These are phyloP conservation scores for Epinephelus cyanopodus DNA, from an alignment of 2,113 vertebrate genomes.

Conservation along the genomic window DNA sequence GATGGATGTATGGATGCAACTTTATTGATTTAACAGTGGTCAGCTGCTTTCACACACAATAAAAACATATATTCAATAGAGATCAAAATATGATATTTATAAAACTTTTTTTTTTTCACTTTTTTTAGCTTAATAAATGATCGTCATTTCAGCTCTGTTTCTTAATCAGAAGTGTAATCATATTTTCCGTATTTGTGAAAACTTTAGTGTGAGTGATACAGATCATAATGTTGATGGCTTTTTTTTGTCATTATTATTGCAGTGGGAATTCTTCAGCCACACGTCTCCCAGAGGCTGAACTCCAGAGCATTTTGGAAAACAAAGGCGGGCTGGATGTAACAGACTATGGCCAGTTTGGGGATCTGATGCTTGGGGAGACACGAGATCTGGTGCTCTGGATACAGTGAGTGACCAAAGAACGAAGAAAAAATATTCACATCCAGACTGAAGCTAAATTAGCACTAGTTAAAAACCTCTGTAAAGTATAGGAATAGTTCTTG, in stretches of 20 bases:
- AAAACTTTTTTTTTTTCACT: too few relatives aligned
- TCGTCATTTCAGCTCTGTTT: neutral
- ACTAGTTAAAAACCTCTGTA: neutral
- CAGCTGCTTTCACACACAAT: too few relatives aligned
- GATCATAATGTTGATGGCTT: neutral
- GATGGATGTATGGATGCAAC: too few relatives aligned
- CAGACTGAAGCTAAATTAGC: neutral
- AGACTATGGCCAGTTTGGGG: slow-evolving; percentile 87
- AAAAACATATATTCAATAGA: too few relatives aligned
- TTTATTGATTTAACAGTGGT: too few relatives aligned
- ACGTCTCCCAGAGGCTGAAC: slow-evolving; percentile 40
- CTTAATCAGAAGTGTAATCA: neutral
- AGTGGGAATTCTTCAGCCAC: slow-evolving; percentile 24
- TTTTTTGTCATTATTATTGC: slow-evolving; percentile 14
- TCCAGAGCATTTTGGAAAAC: slow-evolving; percentile 82
- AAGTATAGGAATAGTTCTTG: neutral
- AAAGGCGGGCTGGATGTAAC: slow-evolving; percentile 89
- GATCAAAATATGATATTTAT: too few relatives aligned
- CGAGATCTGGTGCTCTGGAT: slow-evolving; percentile 87
- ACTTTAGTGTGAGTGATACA: neutral
- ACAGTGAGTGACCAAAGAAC: slow-evolving; percentile 85
- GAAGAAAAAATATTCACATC: neutral
- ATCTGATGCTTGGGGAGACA: slow-evolving; percentile 85
- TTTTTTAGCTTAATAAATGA: neutral
- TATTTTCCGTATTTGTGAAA: neutral